These are phyloP conservation scores for Puma concolor DNA, from an alignment of 2,113 vertebrate species.

Conservation along the genomic window DNA sequence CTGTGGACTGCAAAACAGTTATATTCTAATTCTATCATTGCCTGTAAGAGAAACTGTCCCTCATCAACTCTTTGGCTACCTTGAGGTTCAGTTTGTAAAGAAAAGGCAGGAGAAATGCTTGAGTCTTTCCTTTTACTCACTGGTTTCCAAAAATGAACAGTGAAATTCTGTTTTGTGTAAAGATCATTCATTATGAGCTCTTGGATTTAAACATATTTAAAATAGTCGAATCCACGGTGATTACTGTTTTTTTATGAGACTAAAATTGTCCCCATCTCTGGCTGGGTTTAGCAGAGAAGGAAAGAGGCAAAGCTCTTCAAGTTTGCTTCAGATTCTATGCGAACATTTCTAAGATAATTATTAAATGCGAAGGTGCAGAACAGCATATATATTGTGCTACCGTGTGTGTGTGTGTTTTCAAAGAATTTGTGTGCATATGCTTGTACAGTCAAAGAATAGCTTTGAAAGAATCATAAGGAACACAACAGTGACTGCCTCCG, in stretches of 20 bases:
- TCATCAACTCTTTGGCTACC: neutral
- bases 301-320: neutral
- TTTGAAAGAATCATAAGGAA: neutral
- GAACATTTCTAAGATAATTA: slow-evolving; percentile 11
- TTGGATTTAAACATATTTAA: slow-evolving; percentile 3
- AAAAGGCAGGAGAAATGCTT: slow-evolving; percentile 45
- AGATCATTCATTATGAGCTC: neutral
- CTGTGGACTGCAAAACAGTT: neutral
- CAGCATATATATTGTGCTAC: neutral
- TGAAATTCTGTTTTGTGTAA: slow-evolving; percentile 8
- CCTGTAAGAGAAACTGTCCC: neutral
- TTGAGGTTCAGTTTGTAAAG: neutral
- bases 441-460: neutral
- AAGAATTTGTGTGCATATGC: neutral
- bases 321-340: neutral
- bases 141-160: neutral
- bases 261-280: neutral
- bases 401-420: neutral
- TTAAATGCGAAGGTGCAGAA: neutral
- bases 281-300: neutral
- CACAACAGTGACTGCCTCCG: neutral
- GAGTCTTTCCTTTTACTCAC: neutral
- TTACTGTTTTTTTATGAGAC: neutral
- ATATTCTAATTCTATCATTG: neutral
- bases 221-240: neutral